Evolutionary conservation across 1,140 invertebrate genomes (phyloP), one percentile per base, ranked within the genome.

Genomic region (Notospermus geniculatus): DNA sequence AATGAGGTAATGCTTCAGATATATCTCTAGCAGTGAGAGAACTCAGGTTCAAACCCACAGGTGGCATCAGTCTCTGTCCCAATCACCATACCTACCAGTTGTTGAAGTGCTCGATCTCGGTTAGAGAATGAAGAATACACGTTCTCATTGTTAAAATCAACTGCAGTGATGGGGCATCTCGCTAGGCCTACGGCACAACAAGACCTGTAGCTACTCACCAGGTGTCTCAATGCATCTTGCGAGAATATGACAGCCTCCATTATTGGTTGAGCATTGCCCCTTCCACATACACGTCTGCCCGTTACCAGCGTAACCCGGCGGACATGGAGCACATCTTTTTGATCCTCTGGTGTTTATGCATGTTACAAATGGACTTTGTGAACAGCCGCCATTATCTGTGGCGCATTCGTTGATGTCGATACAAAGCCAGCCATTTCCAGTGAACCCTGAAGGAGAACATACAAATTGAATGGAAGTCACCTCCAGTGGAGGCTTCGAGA

Each of bases 311-410:
- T 90, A 96, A 15, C 93, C 93, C 9, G 87, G 70, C n/a, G 94
- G 93, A 83, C 95, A 84, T 1, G 74, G 64, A 2, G 75, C 81
- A 71, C 83, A 84, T 11, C 50, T 60, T 19, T 77, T 71, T 5
- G 78, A 80, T 7, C 83, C 83, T 17, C 62, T 36, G 9, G 77
- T 82, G 74, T 97, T 97, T 28, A 90, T 86, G 76, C 95, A 97
- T 59, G 89, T 82, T 0, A 96, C 94, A 59, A 83, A 79, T 0
- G 93, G 93, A 64, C 80, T 79, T 0, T 83, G 74, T 62, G 90
- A 95, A 76, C 95, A 97, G 9, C 94, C 94, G 1, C 94, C 95
- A 79, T 93, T 93, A 67, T 90, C 88, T 9, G 86, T 82, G 19
- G 84, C 74, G 79, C 93, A 97, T 83, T 97, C 93, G 73, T 98